Evolutionary conservation across 2,888 invertebrate species (phyloP), one percentile per base, ranked within the genome.

Genomic region (Dusona sp.): DNA sequence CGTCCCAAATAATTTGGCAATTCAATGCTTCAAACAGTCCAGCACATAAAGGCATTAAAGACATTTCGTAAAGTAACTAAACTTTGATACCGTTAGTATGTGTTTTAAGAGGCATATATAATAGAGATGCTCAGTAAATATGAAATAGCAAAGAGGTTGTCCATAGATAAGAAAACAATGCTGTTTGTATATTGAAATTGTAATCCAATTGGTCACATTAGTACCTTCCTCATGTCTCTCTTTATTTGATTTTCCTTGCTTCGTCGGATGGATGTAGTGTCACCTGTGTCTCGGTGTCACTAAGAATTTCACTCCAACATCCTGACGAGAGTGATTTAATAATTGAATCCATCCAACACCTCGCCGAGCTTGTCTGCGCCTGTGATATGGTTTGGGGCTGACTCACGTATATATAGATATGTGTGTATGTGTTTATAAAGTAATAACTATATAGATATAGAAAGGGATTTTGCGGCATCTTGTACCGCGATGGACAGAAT

Each of bases 291-390:
- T n/a, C 57, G 6, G 48, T 51, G 73, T 72, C 65, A 54, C 57
- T 38, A n/a, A 68, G 25, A 77, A 68, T 82, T 82, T 61, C 45
- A 13, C 54, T 67, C 33, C 22, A 33, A 54, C 29, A 51, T 42
- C 74, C 68, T 61, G 82, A 70, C 75, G 82, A 75, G 74, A 80
- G 73, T 86, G 81, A 84, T 84, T 86, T 84, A 84, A 86, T 86
- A 86, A 86, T 86, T 86, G 81, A 86, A 81, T 79, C 84, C 74
- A 84, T 84, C 74, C 68, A 75, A 78, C 79, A 78, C 78, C 74
- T 78, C 78, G 78, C 65, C 78, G 73, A 78, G 81, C 73, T 61
- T 73, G 77, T 81, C 73, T 78, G 85, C 67, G 75, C 68, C 45
- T 25, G 82, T 68, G 68, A 82, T 75, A 82, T 75, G 75, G 82